Percentiles rank a stretch among this genome's conserved stretches.
These are phyloP conservation scores for Drosophila sucinea DNA, from an alignment of 1,140 invertebrate genomes.

Conservation along the genomic window DNA sequence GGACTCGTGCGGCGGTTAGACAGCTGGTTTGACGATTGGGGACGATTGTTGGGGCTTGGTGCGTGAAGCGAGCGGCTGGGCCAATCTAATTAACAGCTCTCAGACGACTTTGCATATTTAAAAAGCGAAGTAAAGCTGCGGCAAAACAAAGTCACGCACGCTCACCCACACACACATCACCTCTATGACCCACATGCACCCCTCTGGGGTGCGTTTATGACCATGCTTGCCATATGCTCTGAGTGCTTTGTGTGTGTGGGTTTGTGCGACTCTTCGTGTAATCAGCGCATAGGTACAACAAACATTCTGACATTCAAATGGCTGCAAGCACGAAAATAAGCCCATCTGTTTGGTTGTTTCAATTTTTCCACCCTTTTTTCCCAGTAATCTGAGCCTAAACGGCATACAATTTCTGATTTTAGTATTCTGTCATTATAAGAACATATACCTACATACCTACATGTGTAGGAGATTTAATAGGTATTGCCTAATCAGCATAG, in stretches of 20 bases:
- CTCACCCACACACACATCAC: conserved; percentile 11
- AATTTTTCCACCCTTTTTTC: background rate
- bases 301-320: conserved; percentile 6
- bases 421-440: too few relatives aligned
- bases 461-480: too few relatives aligned
- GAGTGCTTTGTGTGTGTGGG: background rate
- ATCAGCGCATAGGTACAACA: conserved; percentile 7
- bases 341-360: background rate
- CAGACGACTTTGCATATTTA: conserved; percentile 53
- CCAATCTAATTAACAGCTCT: conserved; percentile 56
- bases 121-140: conserved; percentile 22
- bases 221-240: background rate
- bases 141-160: conserved; percentile 20
- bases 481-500: too few relatives aligned
- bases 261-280: background rate
- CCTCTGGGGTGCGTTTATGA: conserved; percentile 43
- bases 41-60: background rate
- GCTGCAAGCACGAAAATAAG: conserved; percentile 7
- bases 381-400: background rate
- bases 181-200: conserved; percentile 7
- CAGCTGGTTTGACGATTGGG: conserved; percentile 17
- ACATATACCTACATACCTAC: too few relatives aligned
- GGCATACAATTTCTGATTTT: background rate
- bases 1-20: conserved; percentile 12
- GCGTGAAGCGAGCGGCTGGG: background rate